Conservation (phyloP, 2,888 invertebrate species). For the Drosophila paracracens region DNA sequence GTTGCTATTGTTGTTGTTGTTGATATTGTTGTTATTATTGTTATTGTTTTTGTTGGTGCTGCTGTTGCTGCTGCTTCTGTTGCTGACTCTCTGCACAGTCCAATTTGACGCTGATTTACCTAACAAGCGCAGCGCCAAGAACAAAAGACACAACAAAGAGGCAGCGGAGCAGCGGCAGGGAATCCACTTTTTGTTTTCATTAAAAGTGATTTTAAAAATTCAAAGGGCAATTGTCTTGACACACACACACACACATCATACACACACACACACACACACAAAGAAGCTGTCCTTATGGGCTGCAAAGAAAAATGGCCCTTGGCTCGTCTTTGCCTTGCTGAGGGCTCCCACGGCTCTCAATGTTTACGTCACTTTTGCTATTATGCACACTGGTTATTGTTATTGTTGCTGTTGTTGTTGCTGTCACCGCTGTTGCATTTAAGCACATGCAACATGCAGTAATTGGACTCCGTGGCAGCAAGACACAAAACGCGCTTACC, state of each 20-base stretch:
- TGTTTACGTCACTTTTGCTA: conserved; percentile 2
- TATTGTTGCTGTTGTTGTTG: conserved; percentile 62
- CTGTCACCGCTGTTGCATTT: conserved; percentile 52
- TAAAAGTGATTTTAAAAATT: conserved; percentile 81
- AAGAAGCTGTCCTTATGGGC: conserved; percentile 41
- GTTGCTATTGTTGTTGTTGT: conserved; percentile 23
- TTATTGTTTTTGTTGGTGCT: conserved; percentile 23
- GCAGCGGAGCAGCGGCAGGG: conserved; percentile 11
- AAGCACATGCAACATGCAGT: conserved; percentile 67
- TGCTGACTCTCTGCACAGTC: conserved; percentile 45
- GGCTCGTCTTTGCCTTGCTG: conserved; percentile 53
- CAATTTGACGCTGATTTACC: conserved; percentile 77
- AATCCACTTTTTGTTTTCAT: conserved; percentile 74
- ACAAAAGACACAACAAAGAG: conserved; percentile 61
- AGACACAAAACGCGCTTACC: conserved; percentile 43
- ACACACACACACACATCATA: conserved; percentile 24
- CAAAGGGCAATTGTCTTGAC: conserved; percentile 76
- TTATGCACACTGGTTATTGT: conserved; percentile 2
- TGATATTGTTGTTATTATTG: conserved; percentile 28
- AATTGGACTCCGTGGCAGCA: conserved; percentile 33
- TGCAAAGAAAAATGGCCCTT: conserved; percentile 52
- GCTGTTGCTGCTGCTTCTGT: conserved; percentile 33
- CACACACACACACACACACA: conserved; percentile 19
- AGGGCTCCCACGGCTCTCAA: conserved; percentile 47
- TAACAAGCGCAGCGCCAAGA: conserved; percentile 71